Evolutionary conservation across 2,113 vertebrate species (phyloP).

Genomic region (Numenius arquata): DNA sequence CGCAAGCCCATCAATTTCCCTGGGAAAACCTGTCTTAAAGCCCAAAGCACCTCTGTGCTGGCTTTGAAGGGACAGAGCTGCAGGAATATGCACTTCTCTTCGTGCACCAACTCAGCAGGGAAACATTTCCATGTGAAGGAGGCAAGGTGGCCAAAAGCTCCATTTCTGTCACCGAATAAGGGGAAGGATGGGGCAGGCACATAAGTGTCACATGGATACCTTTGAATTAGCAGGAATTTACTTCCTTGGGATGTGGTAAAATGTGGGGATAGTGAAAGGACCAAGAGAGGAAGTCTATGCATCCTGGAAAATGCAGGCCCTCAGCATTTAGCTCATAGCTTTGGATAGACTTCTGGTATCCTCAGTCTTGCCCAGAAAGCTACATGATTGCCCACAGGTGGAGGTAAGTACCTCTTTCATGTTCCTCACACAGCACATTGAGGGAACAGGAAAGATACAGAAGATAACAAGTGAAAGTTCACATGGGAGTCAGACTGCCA

Average conservation of each 20-base stretch:
- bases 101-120: not conserved
- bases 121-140: rapidly evolving
- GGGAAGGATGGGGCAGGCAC: not conserved
- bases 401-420: not conserved
- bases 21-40: not conserved
- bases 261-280: not conserved
- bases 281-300: not conserved
- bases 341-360: not conserved
- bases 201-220: not conserved
- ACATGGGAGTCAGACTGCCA: not conserved
- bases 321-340: not conserved
- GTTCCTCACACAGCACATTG: not conserved
- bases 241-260: not conserved
- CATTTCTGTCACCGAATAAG: not conserved
- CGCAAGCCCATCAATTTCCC: rapidly evolving
- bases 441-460: not conserved
- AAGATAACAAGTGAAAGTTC: not conserved
- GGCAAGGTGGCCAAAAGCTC: not conserved
- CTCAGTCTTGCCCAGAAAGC: not conserved
- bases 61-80: not conserved
- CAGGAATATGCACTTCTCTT: not conserved
- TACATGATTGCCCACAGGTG: rapidly evolving
- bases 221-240: not conserved
- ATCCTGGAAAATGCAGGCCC: not conserved
- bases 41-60: not conserved